Evolutionary conservation across 1,140 invertebrate genomes (phyloP).

Genomic region (Drosophila nigrodunni): DNA sequence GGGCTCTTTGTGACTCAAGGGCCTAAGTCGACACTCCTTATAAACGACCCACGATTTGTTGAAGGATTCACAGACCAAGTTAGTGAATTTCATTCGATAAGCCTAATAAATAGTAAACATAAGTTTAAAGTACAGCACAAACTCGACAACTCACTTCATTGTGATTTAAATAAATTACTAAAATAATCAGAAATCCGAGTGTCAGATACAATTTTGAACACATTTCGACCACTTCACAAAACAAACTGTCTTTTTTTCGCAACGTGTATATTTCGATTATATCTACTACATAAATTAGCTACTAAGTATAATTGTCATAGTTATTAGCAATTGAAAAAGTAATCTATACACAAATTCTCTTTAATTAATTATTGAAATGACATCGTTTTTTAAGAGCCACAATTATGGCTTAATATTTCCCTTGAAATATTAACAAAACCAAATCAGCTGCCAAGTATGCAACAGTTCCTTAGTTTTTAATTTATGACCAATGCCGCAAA

Average conservation of each 20-base stretch:
- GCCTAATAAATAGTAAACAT: neutral
- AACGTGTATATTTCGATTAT: too few relatives aligned
- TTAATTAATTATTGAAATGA: too few relatives aligned
- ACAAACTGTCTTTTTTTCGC: too few relatives aligned
- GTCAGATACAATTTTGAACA: neutral
- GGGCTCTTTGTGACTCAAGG: constrained; percentile 31
- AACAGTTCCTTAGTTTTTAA: neutral
- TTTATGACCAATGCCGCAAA: neutral
- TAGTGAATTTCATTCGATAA: constrained; percentile 11
- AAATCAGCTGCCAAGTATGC: neutral
- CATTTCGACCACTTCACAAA: neutral
- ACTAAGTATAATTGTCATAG: too few relatives aligned
- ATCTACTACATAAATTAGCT: too few relatives aligned
- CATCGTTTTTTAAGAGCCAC: too few relatives aligned
- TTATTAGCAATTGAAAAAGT: too few relatives aligned
- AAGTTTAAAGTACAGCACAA: neutral
- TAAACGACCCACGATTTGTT: constrained; percentile 31
- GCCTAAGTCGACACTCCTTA: constrained; percentile 39
- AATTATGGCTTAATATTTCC: too few relatives aligned
- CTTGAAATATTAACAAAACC: too few relatives aligned
- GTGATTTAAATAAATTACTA: neutral
- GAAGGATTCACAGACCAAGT: constrained; percentile 16
- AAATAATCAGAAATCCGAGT: neutral
- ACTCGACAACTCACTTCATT: neutral
- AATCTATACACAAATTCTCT: too few relatives aligned